Evolutionary conservation across 2,888 invertebrate genomes (phyloP), one percentile per base, ranked within the genome.

Genomic region (Thereva unica): DNA sequence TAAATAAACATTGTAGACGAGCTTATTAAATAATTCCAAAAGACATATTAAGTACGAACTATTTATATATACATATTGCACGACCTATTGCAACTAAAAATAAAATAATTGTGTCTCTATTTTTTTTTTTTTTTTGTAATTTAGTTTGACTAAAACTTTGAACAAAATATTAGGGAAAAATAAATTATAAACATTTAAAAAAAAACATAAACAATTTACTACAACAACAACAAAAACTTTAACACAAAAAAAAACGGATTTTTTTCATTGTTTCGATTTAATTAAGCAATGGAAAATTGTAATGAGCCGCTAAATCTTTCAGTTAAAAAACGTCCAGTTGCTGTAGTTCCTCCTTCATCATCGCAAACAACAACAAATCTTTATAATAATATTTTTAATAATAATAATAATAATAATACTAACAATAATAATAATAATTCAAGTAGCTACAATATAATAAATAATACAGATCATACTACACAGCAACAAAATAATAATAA

Each of bases 341-440:
- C 84, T 54, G 82, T 84, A 66, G 84, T 84, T 47, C 83, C 84
- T 12, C 84, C 84, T 42, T 84, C 82, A 9, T 76, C 81, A 59
- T 75, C 73, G 37, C 61, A 66, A 47, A 56, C 57, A 50, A 34
- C 23, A 10, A 61, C 47, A 45, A 53, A 53, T 53, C 35, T 44
- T 8, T 41, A 52, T 38, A 64, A 42, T 52, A 67, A 23, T 56
- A 54, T 50, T 40, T 66, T 49, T 55, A 57, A 49, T 55, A 65
- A 42, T 23, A 69, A 67, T 61, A 71, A 67, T 53, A 72, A 67
- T 59, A 68, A 57, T 41, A 63, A 69, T 54, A 70, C 3, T 35
- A 44, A 37, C 44, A 42, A 44, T 35, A 45, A 44, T 59, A 52
- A 50, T 52, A 49, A 38, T 12, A 68, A 67, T 64, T 38, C 49